Conservation (phyloP, 2,888 invertebrate species). For the Lathronympha strigana region DNA sequence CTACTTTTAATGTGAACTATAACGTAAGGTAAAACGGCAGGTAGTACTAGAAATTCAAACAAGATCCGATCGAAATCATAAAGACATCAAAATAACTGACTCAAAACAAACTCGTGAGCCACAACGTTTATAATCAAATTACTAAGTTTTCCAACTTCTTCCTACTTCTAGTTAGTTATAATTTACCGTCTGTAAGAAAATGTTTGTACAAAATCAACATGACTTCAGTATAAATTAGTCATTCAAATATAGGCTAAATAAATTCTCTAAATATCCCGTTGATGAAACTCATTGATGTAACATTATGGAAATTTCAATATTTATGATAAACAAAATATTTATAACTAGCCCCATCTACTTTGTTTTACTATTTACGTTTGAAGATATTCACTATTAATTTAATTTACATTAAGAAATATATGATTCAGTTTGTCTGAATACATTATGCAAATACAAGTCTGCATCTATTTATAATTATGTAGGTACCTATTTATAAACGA, state of each 20-base stretch:
- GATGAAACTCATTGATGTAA: neutral
- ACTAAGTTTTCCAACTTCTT: slow-evolving; percentile 15
- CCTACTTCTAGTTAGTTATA: neutral
- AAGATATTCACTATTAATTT: no score
- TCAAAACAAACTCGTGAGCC: neutral
- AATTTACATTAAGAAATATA: no score
- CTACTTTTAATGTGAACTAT: no score
- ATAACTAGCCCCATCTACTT: neutral
- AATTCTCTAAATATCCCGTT: neutral
- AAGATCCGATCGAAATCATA: neutral
- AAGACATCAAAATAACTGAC: slow-evolving; percentile 1
- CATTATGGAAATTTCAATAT: neutral
- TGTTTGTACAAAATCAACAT: neutral
- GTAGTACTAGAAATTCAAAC: neutral
- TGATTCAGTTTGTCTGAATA: no score
- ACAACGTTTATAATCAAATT: slow-evolving; percentile 15
- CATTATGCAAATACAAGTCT: no score
- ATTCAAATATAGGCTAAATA: neutral
- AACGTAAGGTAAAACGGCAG: neutral
- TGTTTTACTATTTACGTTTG: no score
- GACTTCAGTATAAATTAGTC: neutral
- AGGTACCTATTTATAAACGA: no score
- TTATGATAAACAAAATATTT: neutral
- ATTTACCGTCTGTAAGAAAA: slow-evolving; percentile 4
- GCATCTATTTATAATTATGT: no score